These are phyloP conservation scores for Drosophila mimetica DNA, from an alignment of 2,888 invertebrate species.

Conservation along the genomic window DNA sequence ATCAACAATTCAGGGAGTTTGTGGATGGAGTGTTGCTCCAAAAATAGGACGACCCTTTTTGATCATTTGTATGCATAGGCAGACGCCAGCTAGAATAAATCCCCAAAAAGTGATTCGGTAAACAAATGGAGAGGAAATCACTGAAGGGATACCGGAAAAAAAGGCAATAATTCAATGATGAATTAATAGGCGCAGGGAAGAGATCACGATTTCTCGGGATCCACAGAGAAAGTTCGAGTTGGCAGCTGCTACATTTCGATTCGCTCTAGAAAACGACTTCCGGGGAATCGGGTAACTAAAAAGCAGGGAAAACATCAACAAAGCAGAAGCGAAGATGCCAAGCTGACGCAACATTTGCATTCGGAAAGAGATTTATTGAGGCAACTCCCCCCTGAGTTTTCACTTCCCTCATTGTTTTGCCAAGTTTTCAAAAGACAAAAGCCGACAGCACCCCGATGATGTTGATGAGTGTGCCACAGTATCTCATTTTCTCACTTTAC, in stretches of 20 bases:
- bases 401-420: constrained; percentile 44
- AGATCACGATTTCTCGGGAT: constrained; percentile 37
- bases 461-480: constrained; percentile 38
- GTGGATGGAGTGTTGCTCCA: constrained; percentile 24
- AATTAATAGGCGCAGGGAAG: constrained; percentile 63
- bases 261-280: constrained; percentile 61
- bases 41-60: constrained; percentile 53
- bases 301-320: constrained; percentile 44
- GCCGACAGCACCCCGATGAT: constrained; percentile 54
- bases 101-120: constrained; percentile 35
- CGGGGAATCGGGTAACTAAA: constrained; percentile 59
- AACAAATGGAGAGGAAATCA: constrained; percentile 25
- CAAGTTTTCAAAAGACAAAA: constrained; percentile 64
- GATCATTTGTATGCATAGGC: constrained; percentile 65
- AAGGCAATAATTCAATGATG: constrained; percentile 62
- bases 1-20: constrained; percentile 16
- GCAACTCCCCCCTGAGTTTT: constrained; percentile 21
- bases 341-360: constrained; percentile 71
- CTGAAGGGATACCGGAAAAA: constrained; percentile 25
- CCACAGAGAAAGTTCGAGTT: constrained; percentile 25
- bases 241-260: constrained; percentile 59
- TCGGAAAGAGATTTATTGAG: constrained; percentile 68
- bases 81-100: constrained; percentile 51
- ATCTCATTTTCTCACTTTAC: constrained; percentile 31
- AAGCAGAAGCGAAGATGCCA: constrained; percentile 33